Base-by-base conservation (phyloP, 64 coral and sea anemone species). In the Astreopora myriophthalma region DNA sequence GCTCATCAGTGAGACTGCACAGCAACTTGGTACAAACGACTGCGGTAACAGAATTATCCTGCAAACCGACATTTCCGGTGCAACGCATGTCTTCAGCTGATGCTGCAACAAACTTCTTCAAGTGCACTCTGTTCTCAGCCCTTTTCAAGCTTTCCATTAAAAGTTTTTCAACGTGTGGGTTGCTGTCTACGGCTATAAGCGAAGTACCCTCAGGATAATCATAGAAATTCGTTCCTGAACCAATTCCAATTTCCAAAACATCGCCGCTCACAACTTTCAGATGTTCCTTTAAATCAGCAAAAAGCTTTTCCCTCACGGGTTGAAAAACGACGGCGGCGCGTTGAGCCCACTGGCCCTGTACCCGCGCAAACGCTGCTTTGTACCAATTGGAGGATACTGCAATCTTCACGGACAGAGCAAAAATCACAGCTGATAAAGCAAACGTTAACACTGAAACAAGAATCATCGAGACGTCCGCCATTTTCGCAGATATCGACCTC, bases 211-310 rank as follows among this genome's bases (percentile, higher is more conserved):
- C 31, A 28, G 89, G 89, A 61, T 68, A 85, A 63, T 74, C 81
- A 26, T 85, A 9, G 25, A 92, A 92, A 44, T 92, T 92, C 27
- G 65, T 31, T 27, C 89, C 89, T 9, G 89, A 22, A 42, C 89
- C 89, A 60, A 61, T 73, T 51, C 89, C 89, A 8, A 92, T 61
- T 38, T 92, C 89, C 48, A 92, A 29, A 38, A 92, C 63, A 85
- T 92, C 89, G 19, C 89, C 79, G 11, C 22, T 25, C 26, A 85
- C n/a, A 9, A 17, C 35, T 32, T 33, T 40, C 2, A 92, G 49
- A 12, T 51, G 55, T 4, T 92, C 48, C 10, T 12, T 33, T 1
- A 92, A 79, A 6, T 85, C 52, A 9, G 65, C 25, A 37, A 92
- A 92, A 25, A 92, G 77, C 26, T 24, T 39, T 74, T 31, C 48